These are phyloP conservation scores for Carassius gibelio DNA, from an alignment of 2,113 vertebrate species.

Conservation along the genomic window DNA sequence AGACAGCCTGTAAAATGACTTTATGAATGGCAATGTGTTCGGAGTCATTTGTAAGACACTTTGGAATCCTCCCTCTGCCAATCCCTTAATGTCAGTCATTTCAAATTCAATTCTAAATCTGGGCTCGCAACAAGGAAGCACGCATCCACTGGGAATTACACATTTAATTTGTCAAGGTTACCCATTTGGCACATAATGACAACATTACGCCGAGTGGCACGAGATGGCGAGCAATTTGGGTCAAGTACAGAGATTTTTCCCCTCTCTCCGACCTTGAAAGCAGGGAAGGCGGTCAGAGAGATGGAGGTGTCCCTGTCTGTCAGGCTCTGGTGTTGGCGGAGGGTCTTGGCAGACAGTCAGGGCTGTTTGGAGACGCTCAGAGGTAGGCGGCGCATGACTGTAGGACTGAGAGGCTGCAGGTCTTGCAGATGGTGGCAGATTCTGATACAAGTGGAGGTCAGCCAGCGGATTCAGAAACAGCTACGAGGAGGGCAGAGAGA, in stretches of 20 bases:
- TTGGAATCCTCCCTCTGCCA: not conserved
- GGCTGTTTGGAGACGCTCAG: constrained; percentile 27
- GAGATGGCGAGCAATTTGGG: constrained; percentile 35
- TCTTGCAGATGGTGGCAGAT: constrained; percentile 58
- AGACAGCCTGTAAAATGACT: not conserved
- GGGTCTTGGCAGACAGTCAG: constrained; percentile 40
- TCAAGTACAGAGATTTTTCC: constrained; percentile 40
- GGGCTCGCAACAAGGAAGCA: not conserved
- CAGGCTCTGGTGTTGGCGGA: constrained; percentile 38
- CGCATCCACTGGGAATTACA: constrained; percentile 1
- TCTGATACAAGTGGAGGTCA: constrained; percentile 58
- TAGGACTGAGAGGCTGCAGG: constrained; percentile 43
- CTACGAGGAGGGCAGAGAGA: constrained; percentile 9
- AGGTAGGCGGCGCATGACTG: constrained; percentile 4
- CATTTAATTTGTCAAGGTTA: constrained; percentile 44
- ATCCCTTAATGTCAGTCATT: not conserved
- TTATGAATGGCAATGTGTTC: constrained; percentile 1
- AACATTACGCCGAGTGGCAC: not conserved
- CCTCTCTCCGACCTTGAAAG: constrained; percentile 32
- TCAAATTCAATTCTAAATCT: constrained; percentile 10
- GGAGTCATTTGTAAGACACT: constrained; percentile 6
- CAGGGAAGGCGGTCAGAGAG: constrained; percentile 14
- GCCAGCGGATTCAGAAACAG: constrained; percentile 52
- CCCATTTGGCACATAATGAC: constrained; percentile 35
- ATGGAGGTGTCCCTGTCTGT: constrained; percentile 25